phyloP scores from a whole-genome alignment of 2,797 vertebrate species.

The Falco columbarius region DNA sequence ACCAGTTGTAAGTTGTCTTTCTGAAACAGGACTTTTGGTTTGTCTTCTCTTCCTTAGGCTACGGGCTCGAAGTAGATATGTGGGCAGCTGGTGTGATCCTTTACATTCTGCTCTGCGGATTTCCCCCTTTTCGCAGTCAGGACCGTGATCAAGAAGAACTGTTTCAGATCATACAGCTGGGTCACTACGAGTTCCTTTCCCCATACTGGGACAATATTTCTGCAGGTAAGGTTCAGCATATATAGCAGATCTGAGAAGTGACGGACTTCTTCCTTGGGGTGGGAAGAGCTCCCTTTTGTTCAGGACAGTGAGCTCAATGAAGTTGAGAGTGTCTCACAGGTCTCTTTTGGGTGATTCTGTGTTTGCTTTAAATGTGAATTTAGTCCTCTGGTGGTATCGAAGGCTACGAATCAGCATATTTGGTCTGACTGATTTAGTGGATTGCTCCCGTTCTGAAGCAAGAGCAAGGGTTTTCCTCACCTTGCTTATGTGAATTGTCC shows the following conservation, averaged over 20 bases:
- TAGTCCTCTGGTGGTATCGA: fast-evolving
- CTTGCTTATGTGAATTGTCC: background rate
- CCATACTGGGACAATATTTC: constrained; percentile 96
- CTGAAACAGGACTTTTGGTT: background rate
- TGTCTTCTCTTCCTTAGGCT: constrained; percentile 80
- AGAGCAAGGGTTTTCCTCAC: background rate
- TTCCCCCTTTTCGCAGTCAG: constrained; percentile 93
- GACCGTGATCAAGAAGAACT: constrained; percentile 93
- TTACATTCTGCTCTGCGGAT: constrained; percentile 93
- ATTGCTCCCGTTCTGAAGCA: background rate
- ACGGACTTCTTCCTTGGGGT: background rate
- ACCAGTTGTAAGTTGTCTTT: background rate
- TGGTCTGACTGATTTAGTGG: background rate
- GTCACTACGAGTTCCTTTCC: constrained; percentile 88
- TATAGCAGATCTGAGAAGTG: background rate
- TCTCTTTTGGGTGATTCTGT: background rate
- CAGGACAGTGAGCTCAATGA: background rate
- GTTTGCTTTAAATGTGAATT: background rate
- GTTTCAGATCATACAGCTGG: constrained; percentile 91
- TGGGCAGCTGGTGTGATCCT: constrained; percentile 97
- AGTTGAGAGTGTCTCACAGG: background rate
- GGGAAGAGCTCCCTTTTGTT: background rate
- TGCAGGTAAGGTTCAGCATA: constrained; percentile 81
- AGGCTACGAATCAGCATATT: background rate
- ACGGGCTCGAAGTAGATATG: constrained; percentile 93